Conservation (phyloP, 2,888 invertebrate genomes). For the Embidobia sp. region DNA sequence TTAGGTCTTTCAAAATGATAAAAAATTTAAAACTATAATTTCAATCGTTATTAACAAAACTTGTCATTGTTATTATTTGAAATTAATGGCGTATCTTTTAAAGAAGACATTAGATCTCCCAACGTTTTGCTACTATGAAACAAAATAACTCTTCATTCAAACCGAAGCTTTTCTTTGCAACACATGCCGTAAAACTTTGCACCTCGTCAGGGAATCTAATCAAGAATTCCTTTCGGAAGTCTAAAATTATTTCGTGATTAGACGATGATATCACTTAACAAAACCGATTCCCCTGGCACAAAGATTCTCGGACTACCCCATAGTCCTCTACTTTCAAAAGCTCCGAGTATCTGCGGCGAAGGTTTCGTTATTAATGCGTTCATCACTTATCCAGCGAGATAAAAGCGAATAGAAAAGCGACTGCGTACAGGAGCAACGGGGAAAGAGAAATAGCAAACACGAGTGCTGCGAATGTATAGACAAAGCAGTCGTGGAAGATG, state of each 20-base stretch:
- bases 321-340: constrained; percentile 5
- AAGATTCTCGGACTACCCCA: constrained; percentile 7
- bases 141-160: neutral
- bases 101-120: neutral
- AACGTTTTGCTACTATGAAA: neutral
- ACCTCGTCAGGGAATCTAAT: constrained; percentile 8
- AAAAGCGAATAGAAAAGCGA: constrained; percentile 33
- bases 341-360: constrained; percentile 16
- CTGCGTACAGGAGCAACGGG: constrained; percentile 20
- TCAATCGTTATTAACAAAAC: no score
- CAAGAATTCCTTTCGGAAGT: constrained; percentile 12
- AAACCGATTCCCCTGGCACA: constrained; percentile 13
- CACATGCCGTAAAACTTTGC: constrained; percentile 13
- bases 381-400: constrained; percentile 46
- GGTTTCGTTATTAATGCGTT: constrained; percentile 51
- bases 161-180: neutral
- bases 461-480: constrained; percentile 33
- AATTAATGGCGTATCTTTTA: no score
- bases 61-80: no score
- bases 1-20: no score
- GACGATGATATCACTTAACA: constrained; percentile 17
- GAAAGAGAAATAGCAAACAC: constrained; percentile 37
- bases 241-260: constrained; percentile 26
- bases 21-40: no score
- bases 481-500: constrained; percentile 10